phyloP scores from a whole-genome alignment of 2,797 vertebrate genomes.

The Epinephelus awoara region DNA sequence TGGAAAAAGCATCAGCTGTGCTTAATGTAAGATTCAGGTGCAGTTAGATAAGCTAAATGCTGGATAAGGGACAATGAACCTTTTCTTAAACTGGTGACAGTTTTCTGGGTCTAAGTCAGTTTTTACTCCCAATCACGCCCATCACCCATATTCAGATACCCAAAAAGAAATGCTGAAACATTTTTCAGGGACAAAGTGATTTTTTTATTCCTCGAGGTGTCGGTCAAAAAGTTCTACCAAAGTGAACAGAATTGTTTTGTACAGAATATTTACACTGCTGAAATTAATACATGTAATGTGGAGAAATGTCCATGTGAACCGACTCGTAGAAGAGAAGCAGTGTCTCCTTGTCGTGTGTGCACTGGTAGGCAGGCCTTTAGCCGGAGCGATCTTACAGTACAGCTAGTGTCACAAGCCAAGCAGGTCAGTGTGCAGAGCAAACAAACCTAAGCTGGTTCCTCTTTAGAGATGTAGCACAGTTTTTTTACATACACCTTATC shows the following conservation, averaged over 20 bases:
- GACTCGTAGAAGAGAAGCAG: conserved; percentile 13
- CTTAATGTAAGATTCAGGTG: conserved; percentile 25
- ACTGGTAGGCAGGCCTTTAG: conserved; percentile 4
- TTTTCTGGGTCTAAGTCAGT: conserved; percentile 14
- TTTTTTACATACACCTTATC: conserved; percentile 61
- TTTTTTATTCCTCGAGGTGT: conserved; percentile 32
- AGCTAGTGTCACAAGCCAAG: conserved; percentile 42
- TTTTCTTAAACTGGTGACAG: conserved; percentile 6
- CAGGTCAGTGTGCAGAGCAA: conserved; percentile 52
- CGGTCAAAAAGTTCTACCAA: conserved; percentile 44
- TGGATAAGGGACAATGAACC: conserved; percentile 29
- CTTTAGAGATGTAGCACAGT: conserved; percentile 75
- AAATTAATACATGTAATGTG: conserved; percentile 32
- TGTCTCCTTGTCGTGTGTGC: conserved; percentile 20
- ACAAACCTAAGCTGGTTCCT: conserved; percentile 49
- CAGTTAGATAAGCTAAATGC: conserved; percentile 33
- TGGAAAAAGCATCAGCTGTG: conserved; percentile 13
- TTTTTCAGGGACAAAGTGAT: conserved; percentile 43
- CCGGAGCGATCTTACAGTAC: conserved; percentile 36
- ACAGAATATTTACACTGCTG: conserved; percentile 47
- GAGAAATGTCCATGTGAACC: conserved; percentile 25
- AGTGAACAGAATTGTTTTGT: conserved; percentile 56
- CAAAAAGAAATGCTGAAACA: conserved; percentile 36
- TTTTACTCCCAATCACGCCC: conserved; percentile 23
- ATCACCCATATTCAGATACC: conserved; percentile 34